Evolutionary conservation across 1,140 invertebrate genomes (phyloP), one percentile per base, ranked within the genome.

Genomic region (Linepithema humile): DNA sequence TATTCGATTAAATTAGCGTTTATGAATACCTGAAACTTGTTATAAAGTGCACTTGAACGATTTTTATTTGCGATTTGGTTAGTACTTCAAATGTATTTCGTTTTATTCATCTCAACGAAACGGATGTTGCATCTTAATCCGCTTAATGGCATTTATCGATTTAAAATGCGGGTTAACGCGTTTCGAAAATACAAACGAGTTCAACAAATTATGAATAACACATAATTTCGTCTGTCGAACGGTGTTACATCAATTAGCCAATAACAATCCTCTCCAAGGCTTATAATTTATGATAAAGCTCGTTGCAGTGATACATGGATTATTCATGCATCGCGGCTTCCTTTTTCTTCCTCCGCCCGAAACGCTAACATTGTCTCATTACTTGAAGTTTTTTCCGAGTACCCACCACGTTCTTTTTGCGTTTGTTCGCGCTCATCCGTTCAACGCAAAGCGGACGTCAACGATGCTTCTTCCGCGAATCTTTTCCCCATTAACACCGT

Each of bases 401-500:
- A n/a, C n/a, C 29, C 45, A 15, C 43, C n/a, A 20, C 50, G 43
- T 70, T 50, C 43, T 67, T 77, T 67, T 38, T 38, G 57, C 55
- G 17, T n/a, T 50, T 64, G 59, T 65, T 57, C 9, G 74, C 60
- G 43, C 35, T 53, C 59, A 26, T 69, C 35, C 62, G 64, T 38
- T 75, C 72, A 48, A 75, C 72, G 72, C 62, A 69, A 73, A 70
- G 78, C 65, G 78, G 20, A 82, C 78, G 69, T 82, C 78, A 60
- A 73, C 55, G 78, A 48, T 60, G 78, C 67, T 59, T 72, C 69
- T 82, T 82, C 15, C 45, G 26, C 60, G 55, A 83, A 65, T 78
- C 59, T 88, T 86, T 85, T 64, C 70, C 48, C 70, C 83, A 84
- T 89, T 88, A 89, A 82, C 86, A 59, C 75, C 77, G 82, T 85